Base-by-base conservation (phyloP, 2,113 vertebrate species). In the Oreocharis arfaki region DNA sequence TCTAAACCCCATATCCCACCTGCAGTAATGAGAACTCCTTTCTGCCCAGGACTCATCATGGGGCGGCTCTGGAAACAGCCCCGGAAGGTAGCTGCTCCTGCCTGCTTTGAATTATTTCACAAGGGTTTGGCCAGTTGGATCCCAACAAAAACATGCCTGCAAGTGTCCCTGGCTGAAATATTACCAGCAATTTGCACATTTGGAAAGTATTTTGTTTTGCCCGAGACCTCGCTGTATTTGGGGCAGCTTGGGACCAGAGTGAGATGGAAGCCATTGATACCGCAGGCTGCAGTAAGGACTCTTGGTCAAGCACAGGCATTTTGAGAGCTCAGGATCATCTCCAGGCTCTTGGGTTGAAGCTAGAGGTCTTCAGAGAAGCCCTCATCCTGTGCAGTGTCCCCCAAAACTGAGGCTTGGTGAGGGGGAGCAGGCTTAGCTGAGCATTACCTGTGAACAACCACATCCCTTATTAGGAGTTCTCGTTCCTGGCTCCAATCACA, bases 281-380 rank as follows among this genome's bases (percentile, higher is more conserved):
- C 1, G 9, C n/a, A 69, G 22, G 30, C 42, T 47, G 27, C 37
- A 37, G 37, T 4, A 2, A 53, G 42, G 42, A 41, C 0, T 1
- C 7, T 37, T 46, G 39, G 17, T 37, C 26, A 12, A 39, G 42
- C 59, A 63, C 15, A 27, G 19, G 37, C 20, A 27, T 63, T 46
- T n/a, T 1, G 8, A 53, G 30, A 9, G 10, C 70, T 63, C 53
- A 11, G 30, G 23, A 55, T 49, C 77, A 37, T 10, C 46, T 67
- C 41, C 35, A 60, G 30, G 52, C 73, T 87, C 37, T 32, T 12
- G 32, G 13, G 10, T 3, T 74, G 50, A 89, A 74, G 65, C 16
- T 46, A 22, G 16, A 11, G 35, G 10, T 7, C 19, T 70, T 28
- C 52, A 52, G 27, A 9, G 17, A 57, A 23, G 30, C 35, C 27